phyloP scores from a whole-genome alignment of 2,113 vertebrate genomes.

The Delphinus delphis region DNA sequence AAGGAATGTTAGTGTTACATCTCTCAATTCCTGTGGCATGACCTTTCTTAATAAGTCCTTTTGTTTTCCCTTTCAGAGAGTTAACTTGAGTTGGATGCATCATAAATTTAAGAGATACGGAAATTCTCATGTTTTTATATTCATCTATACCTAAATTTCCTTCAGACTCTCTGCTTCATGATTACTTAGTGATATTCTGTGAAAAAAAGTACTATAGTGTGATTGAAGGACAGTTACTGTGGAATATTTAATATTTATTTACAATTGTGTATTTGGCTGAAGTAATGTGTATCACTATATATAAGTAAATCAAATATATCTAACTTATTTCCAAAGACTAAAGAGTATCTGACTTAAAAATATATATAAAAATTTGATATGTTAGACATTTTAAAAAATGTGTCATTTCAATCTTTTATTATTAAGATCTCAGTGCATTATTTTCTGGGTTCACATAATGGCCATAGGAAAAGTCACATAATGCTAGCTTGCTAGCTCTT shows the following conservation, averaged over 20 bases:
- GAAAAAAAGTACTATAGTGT: neutral
- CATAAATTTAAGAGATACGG: neutral
- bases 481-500: neutral
- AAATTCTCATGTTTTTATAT: neutral
- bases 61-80: neutral
- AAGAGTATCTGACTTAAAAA: neutral
- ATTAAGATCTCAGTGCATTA: neutral
- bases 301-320: neutral
- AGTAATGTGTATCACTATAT: neutral
- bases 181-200: neutral
- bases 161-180: neutral
- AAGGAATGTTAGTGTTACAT: neutral
- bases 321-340: neutral
- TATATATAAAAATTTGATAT: neutral
- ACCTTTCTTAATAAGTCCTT: neutral
- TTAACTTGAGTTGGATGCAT: neutral
- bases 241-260: slow-evolving; percentile 6
- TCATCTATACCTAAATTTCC: neutral
- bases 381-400: neutral
- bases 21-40: neutral
- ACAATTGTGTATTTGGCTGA: neutral
- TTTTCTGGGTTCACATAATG: neutral
- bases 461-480: neutral
- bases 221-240: neutral
- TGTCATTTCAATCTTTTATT: neutral